Evolutionary conservation across 2,797 vertebrate species (phyloP), one percentile per base, ranked within the genome.

Genomic region (Erethizon dorsatum): DNA sequence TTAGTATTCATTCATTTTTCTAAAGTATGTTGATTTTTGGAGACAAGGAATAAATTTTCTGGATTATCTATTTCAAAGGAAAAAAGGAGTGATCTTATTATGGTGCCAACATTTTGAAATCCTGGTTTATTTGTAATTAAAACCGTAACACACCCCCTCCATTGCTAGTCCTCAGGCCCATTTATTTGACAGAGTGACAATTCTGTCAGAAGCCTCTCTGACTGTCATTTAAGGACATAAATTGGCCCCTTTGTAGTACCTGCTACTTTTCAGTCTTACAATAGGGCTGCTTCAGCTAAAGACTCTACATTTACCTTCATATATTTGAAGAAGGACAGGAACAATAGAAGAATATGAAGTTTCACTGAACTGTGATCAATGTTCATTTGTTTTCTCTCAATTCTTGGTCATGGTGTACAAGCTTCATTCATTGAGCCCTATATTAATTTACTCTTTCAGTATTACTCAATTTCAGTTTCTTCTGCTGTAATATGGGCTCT

Each of bases 381-480:
- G n/a, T 78, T 95, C 12, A 45, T 92, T 79, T 90, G 24, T 93
- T 94, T 90, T 95, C 45, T 89, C 7, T 69, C 71, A 87, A 69
- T 90, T 89, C 31, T 95, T 93, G 41, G 54, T 95, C 31, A 69
- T 4, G 61, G 15, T 79, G 41, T 85, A 54, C 12, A 96, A 14
- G 83, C 20, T 22, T 96, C 56, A 79, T 82, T 97, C 67, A 75
- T 77, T 75, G 45, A 92, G 31, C 84, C 50, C 56, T 91, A 7
- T 26, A 91, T 61, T 83, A 94, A 89, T 92, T 88, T 37, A 47
- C 9, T 83, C 41, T 86, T 90, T 61, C 1, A 59, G 24, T 26
- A 87, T 94, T 41, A 45, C 52, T 97, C 45, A 80, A 5, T 91
- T 92, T 90, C 83, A 59, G 73, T 96, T 92, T 94, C 18, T 88